Evolutionary conservation across 2,888 invertebrate species (phyloP), one percentile per base, ranked within the genome.

Genomic region (Ormyrus nitidulus): DNA sequence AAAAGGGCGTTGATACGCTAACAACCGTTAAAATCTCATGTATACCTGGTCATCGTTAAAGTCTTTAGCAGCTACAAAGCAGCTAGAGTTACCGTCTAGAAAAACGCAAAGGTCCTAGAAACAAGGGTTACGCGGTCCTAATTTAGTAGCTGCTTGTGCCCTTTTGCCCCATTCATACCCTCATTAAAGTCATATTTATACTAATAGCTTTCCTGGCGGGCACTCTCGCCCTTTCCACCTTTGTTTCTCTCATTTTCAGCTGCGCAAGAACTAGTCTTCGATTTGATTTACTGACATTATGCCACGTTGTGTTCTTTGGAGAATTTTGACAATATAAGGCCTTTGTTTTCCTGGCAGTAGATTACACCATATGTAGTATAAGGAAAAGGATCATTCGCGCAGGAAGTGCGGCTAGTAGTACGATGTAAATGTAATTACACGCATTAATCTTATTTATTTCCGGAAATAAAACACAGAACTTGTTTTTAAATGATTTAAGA

Each of bases 181-280:
- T 82, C 84, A 88, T 90, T 90, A 90, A 88, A 89, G 89, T 86
- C 88, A 86, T 90, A 90, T 90, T 90, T 89, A 89, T 88, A 87
- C 88, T 89, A 89, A 90, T 89, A 89, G 88, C 80, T 84, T 81
- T 80, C 82, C 80, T 74, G 4, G 34, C 73, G 79, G 64, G n/a
- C 13, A 48, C n/a, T 11, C 8, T 59, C 11, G 51, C 19, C 69
- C 19, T 66, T 34, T 34, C 34, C 34, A 34, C 34, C 34, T 34
- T 4, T 34, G 3, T 34, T 34, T 34, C 34, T 34, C 34, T 34
- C 34, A 34, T 34, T 34, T 44, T 44, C 51, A 10, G 19, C 9
- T 53, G 8, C 10, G 58, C 19, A 61, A 68, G 11, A 81, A 77
- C 80, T 64, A 34, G 77, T 77, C 73, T 69, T 19, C 5, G 48